A percentile compares a stretch with the other conserved stretches of the same genome.
phyloP scores from a whole-genome alignment of 2,797 vertebrate species.

The Sebastes jordani region DNA sequence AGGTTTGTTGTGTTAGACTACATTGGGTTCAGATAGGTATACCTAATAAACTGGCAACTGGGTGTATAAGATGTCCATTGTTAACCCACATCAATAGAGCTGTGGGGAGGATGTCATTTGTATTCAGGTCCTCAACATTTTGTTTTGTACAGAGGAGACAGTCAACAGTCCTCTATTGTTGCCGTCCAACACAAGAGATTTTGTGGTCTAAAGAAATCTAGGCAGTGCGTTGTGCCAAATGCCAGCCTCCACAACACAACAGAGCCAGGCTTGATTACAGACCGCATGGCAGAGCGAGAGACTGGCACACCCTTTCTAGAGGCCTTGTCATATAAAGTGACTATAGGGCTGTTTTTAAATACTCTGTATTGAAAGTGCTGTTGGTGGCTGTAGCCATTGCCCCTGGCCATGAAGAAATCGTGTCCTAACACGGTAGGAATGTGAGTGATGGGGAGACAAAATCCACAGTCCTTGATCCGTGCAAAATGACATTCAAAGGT shows the following conservation, averaged over 20 bases:
- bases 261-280: constrained; percentile 1
- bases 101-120: constrained; percentile 7
- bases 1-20: background rate
- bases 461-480: background rate
- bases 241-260: constrained; percentile 20
- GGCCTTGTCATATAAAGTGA: background rate
- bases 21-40: background rate
- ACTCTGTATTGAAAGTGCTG: background rate
- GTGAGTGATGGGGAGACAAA: background rate
- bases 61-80: constrained; percentile 1
- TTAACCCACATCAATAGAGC: background rate
- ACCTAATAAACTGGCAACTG: background rate
- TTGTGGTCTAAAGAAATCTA: constrained; percentile 48
- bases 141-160: constrained; percentile 13
- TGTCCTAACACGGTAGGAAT: background rate
- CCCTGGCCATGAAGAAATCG: background rate
- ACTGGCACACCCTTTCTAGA: background rate
- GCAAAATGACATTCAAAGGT: no score
- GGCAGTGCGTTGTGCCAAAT: constrained; percentile 19
- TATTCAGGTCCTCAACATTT: constrained; percentile 8
- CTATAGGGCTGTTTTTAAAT: background rate
- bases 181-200: constrained; percentile 39
- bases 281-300: background rate
- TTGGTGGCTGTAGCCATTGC: background rate
- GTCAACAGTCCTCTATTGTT: constrained; percentile 43